phyloP scores from a whole-genome alignment of 2,888 invertebrate species.

The Acleris laterana region DNA sequence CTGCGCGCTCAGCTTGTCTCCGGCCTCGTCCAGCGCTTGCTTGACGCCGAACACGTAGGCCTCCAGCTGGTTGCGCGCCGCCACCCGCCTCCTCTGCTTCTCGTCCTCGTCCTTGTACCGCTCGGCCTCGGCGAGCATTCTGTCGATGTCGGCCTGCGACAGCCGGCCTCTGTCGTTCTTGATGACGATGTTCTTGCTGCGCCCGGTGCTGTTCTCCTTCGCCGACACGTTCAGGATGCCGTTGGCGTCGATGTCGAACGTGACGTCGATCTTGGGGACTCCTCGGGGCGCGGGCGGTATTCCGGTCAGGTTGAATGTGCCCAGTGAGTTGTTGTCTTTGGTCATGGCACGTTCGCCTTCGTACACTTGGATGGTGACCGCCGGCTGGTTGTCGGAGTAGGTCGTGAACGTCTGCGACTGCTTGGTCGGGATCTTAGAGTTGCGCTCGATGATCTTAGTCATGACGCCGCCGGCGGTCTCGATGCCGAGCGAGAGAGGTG shows the following conservation, averaged over 20 bases:
- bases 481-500: constrained; percentile 86
- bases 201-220: constrained; percentile 83
- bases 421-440: constrained; percentile 86
- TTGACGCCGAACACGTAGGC: constrained; percentile 86
- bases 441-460: constrained; percentile 87
- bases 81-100: constrained; percentile 84
- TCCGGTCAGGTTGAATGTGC: constrained; percentile 83
- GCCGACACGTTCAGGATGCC: constrained; percentile 91
- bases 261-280: constrained; percentile 85
- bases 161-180: constrained; percentile 90
- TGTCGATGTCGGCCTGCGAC: constrained; percentile 89
- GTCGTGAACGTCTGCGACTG: constrained; percentile 88
- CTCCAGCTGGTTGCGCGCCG: constrained; percentile 85
- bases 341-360: constrained; percentile 90
- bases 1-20: constrained; percentile 77
- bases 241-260: constrained; percentile 88
- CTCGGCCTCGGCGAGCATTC: constrained; percentile 88
- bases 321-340: constrained; percentile 86
- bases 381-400: constrained; percentile 89
- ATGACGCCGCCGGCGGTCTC: constrained; percentile 90
- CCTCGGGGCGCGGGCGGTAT: constrained; percentile 86
- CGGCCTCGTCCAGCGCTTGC: constrained; percentile 83
- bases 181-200: constrained; percentile 88
- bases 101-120: constrained; percentile 87
- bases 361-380: constrained; percentile 86